These are phyloP conservation scores for Carpatolechia fugitivella DNA, from an alignment of 2,888 invertebrate species.

Conservation along the genomic window DNA sequence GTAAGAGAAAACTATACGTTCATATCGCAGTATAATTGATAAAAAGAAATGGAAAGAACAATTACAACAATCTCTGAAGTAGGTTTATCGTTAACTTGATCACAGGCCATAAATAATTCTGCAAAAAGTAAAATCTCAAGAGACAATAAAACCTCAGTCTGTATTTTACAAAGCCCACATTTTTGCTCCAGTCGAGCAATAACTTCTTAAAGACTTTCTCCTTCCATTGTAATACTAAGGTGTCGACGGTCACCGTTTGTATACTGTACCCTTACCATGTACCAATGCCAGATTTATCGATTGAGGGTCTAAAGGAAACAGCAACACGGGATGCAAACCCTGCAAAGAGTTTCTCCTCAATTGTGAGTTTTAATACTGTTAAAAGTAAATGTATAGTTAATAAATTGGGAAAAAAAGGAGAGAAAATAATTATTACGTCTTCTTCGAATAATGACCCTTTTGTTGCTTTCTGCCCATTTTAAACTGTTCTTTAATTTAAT, in stretches of 20 bases:
- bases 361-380: not conserved
- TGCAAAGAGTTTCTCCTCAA: slow-evolving; percentile 26
- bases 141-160: slow-evolving; percentile 11
- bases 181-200: slow-evolving; percentile 33
- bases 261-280: slow-evolving; percentile 1
- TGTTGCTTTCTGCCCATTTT: not conserved
- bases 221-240: slow-evolving; percentile 67
- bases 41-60: not conserved
- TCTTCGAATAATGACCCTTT: not conserved
- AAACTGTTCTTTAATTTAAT: not conserved
- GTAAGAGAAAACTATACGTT: too few relatives aligned
- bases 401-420: not conserved
- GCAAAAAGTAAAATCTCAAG: not conserved
- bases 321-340: slow-evolving; percentile 64
- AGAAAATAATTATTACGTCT: slow-evolving; percentile 5
- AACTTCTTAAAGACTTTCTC: slow-evolving; percentile 67
- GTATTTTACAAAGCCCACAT: slow-evolving; percentile 36
- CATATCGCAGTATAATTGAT: not conserved
- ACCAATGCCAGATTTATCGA: slow-evolving; percentile 52
- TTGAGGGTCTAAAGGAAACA: slow-evolving; percentile 55
- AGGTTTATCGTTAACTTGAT: not conserved
- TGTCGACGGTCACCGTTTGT: slow-evolving; percentile 42
- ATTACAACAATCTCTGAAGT: not conserved
- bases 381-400: slow-evolving; percentile 1
- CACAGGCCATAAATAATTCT: not conserved